phyloP scores from a whole-genome alignment of 2,113 vertebrate species.

The Rhinichthys klamathensis region DNA sequence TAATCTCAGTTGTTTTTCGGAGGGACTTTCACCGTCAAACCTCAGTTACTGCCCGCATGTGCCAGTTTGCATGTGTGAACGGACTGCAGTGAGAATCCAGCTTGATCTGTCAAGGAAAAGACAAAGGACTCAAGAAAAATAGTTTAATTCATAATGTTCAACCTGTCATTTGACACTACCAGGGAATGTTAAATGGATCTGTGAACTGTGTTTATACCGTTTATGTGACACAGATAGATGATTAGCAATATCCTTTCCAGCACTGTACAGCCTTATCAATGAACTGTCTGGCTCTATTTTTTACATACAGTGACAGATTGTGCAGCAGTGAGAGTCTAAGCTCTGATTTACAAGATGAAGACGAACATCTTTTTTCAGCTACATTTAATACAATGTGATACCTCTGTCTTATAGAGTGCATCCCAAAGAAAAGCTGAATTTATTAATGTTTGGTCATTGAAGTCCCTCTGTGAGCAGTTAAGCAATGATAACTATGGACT shows the following conservation, averaged over 20 bases:
- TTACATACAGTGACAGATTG: conserved; percentile 4
- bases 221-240: conserved; percentile 11
- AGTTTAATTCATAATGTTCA: not conserved
- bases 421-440: conserved; percentile 7
- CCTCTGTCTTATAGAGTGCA: not conserved
- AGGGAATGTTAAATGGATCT: not conserved
- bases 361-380: not conserved
- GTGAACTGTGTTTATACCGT: not conserved
- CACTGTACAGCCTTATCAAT: conserved; percentile 6
- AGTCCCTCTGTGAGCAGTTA: conserved; percentile 21
- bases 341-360: conserved; percentile 12
- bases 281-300: conserved; percentile 15
- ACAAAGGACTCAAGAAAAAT: conserved; percentile 5
- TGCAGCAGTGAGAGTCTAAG: not conserved
- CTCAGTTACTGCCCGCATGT: not conserved
- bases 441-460: conserved; percentile 25
- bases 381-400: not conserved
- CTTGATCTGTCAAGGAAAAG: conserved; percentile 19
- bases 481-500: conserved; percentile 6
- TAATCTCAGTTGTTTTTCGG: not conserved
- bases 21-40: not conserved
- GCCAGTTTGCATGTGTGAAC: not conserved
- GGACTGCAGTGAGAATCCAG: not conserved
- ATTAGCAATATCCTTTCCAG: conserved; percentile 31
- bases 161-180: not conserved